phyloP scores from a whole-genome alignment of 2,888 invertebrate species.

The Dromius quadrimaculatus region DNA sequence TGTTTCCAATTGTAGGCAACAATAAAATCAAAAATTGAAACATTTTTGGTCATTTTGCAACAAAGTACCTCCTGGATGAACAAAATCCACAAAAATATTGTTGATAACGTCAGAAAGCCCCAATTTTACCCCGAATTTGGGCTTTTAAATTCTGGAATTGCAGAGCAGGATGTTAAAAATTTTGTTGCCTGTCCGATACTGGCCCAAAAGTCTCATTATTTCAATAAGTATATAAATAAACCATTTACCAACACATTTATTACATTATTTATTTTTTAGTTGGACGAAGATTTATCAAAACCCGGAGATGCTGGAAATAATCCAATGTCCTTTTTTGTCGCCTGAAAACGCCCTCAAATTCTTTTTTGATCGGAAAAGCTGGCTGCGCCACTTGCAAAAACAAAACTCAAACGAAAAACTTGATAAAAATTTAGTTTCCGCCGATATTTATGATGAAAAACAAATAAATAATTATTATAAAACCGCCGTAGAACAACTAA shows the following conservation, averaged over 20 bases:
- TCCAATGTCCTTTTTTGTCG: conserved; percentile 26
- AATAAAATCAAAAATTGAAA: conserved; percentile 29
- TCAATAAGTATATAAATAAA: conserved; percentile 25
- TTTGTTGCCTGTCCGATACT: conserved; percentile 25
- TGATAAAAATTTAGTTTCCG: background rate
- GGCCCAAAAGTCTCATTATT: conserved; percentile 11
- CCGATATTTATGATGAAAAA: conserved; percentile 2
- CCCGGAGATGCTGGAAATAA: conserved; percentile 36
- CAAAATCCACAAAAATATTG: conserved; percentile 18
- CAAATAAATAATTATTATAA: conserved; percentile 18
- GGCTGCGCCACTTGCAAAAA: conserved; percentile 17
- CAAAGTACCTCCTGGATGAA: conserved; percentile 19
- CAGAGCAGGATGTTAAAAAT: conserved; percentile 1
- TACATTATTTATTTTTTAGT: conserved; percentile 31
- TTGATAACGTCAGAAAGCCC: conserved; percentile 17
- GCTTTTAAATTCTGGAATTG: conserved; percentile 9
- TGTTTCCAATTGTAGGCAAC: conserved; percentile 7
- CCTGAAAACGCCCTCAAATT: conserved; percentile 26
- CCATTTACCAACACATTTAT: background rate
- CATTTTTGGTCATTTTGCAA: conserved; percentile 19
- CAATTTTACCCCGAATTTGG: conserved; percentile 26
- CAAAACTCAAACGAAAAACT: background rate
- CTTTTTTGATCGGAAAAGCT: conserved; percentile 10
- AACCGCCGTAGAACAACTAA: conserved; percentile 1
- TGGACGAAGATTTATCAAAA: conserved; percentile 19